These are phyloP conservation scores for Fratercula arctica DNA, from an alignment of 2,797 vertebrate genomes.

Conservation along the genomic window DNA sequence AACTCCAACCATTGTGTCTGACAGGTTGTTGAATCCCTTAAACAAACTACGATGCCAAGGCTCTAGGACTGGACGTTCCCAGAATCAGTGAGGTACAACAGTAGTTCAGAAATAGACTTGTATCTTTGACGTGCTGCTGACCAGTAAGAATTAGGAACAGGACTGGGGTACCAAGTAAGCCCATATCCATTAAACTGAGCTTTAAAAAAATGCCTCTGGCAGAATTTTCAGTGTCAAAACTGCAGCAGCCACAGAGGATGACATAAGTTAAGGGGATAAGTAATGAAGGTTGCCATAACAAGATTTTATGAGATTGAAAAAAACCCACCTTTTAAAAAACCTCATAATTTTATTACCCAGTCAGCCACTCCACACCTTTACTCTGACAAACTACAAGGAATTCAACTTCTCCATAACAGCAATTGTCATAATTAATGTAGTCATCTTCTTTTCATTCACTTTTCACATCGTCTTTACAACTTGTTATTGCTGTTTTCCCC, in stretches of 20 bases:
- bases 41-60: background rate
- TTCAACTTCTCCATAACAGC: background rate
- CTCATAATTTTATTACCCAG: background rate
- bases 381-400: background rate
- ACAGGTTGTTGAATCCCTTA: background rate
- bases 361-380: background rate
- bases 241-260: background rate
- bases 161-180: background rate
- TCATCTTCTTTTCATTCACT: background rate
- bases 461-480: background rate
- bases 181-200: background rate
- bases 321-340: background rate
- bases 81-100: background rate
- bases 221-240: background rate
- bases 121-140: background rate
- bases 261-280: background rate
- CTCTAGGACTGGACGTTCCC: background rate
- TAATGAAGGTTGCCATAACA: rapidly evolving
- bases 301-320: background rate
- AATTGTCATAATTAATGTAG: background rate
- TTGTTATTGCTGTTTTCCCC: background rate
- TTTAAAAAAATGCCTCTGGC: background rate
- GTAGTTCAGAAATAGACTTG: background rate
- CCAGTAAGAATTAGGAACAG: background rate
- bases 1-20: background rate